Evolutionary conservation across 2,888 invertebrate species (phyloP).

Genomic region (Blastobasis adustella): DNA sequence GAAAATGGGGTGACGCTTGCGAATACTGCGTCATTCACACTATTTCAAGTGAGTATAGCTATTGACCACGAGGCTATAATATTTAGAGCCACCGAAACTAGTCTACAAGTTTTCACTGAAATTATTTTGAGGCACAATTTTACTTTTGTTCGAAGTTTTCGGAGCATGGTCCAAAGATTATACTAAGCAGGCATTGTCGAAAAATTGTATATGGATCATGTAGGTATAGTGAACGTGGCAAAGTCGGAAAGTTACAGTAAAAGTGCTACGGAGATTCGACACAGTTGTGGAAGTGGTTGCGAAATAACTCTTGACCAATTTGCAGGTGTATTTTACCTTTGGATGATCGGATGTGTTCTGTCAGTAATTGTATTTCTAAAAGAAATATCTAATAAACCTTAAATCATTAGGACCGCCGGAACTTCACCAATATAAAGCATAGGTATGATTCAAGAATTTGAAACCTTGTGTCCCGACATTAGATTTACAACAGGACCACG

Average conservation of each 20-base stretch:
- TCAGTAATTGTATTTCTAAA: constrained; percentile 34
- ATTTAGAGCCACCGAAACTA: constrained; percentile 31
- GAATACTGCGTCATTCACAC: constrained; percentile 32
- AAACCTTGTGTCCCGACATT: no score
- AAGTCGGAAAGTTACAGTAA: constrained; percentile 32
- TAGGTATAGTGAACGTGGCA: constrained; percentile 37
- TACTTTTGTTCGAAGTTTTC: constrained; percentile 26
- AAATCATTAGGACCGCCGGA: no score
- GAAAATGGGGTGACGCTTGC: constrained; percentile 40
- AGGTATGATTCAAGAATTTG: no score
- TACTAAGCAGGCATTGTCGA: constrained; percentile 51
- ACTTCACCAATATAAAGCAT: no score
- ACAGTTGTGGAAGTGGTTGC: constrained; percentile 48
- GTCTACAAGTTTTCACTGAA: constrained; percentile 45
- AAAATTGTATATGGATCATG: constrained; percentile 36
- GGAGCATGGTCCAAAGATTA: constrained; percentile 27
- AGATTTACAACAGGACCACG: no score
- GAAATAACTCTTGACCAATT: constrained; percentile 37
- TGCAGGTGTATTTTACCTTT: constrained; percentile 42
- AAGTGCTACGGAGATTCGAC: constrained; percentile 40
- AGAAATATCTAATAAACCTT: constrained; percentile 22
- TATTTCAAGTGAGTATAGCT: constrained; percentile 37
- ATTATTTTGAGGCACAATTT: constrained; percentile 43
- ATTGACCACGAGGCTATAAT: constrained; percentile 45
- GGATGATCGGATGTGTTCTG: constrained; percentile 38